Evolutionary conservation across 30 jellyfish, hydroid and myxozoan species (phyloP).

Genomic region (Phacellophora camtschatica): DNA sequence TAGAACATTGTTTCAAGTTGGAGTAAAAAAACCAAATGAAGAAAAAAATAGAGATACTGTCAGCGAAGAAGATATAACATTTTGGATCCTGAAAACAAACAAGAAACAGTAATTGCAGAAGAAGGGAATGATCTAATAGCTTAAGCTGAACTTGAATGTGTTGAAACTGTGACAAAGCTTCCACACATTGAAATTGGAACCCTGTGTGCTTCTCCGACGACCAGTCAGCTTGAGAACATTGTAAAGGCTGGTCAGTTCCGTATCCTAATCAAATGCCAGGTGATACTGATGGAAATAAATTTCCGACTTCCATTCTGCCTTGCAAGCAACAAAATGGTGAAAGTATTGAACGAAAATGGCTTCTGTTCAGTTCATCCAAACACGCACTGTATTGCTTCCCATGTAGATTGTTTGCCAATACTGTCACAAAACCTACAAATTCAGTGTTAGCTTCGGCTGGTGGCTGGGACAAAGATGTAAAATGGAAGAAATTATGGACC

Average conservation of each 20-base stretch:
- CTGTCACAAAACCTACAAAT: constrained; percentile 4
- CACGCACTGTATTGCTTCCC: constrained; percentile 49
- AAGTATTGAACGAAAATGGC: constrained; percentile 49
- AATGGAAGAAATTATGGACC: constrained; percentile 60
- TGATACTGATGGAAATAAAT: constrained; percentile 14
- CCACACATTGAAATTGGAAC: constrained; percentile 42
- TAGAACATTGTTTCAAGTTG: constrained; percentile 28
- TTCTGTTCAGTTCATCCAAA: constrained; percentile 30
- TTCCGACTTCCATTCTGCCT: constrained; percentile 19
- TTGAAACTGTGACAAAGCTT: neutral
- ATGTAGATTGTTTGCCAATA: constrained; percentile 26
- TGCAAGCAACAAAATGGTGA: constrained; percentile 44
- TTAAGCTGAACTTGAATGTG: too few relatives aligned
- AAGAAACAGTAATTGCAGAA: neutral
- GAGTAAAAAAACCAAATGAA: neutral
- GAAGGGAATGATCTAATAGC: neutral
- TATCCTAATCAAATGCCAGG: constrained; percentile 38
- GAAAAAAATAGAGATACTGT: neutral
- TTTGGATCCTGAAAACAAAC: neutral
- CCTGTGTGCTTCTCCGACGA: constrained; percentile 21
- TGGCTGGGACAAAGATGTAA: constrained; percentile 53
- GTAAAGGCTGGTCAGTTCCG: constrained; percentile 29
- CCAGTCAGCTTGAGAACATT: constrained; percentile 7
- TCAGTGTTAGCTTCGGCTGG: constrained; percentile 44
- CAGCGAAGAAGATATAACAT: neutral